A percentile compares a stretch with the other conserved stretches of the same genome.
These are phyloP conservation scores for Smutsia temminckii DNA, from an alignment of 2,797 vertebrate species.

Conservation along the genomic window DNA sequence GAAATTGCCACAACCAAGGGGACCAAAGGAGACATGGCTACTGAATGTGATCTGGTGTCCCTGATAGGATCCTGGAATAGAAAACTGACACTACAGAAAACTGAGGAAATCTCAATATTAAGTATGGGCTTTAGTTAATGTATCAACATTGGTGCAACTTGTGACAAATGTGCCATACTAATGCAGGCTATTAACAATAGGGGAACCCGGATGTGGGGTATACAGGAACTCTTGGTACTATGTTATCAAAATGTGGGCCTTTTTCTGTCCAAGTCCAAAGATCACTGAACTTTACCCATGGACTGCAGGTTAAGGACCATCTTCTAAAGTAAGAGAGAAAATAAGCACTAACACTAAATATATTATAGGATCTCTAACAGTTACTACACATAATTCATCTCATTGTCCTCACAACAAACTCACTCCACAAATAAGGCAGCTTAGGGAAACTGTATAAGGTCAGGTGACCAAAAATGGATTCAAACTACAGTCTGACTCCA, in stretches of 20 bases:
- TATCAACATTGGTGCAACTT: background rate
- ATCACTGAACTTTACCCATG: background rate
- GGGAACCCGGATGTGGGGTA: background rate
- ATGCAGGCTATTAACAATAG: background rate
- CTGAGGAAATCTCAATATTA: background rate
- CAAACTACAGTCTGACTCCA: background rate
- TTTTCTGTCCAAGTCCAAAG: constrained; percentile 34
- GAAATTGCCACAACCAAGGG: background rate
- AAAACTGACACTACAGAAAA: background rate
- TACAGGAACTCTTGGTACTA: background rate
- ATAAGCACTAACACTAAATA: background rate
- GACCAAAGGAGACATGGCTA: background rate
- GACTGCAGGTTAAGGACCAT: background rate
- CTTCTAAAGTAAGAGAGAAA: constrained; percentile 36
- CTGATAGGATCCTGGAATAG: background rate
- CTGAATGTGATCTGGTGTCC: background rate
- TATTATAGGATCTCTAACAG: background rate
- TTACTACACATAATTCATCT: background rate
- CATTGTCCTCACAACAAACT: background rate
- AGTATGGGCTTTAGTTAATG: background rate
- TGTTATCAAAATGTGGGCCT: background rate
- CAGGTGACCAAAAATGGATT: background rate
- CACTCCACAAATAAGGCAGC: background rate
- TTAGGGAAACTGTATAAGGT: background rate
- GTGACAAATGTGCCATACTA: background rate